Conservation (phyloP, 2,113 vertebrate genomes). For the Hirundichthys speculiger region DNA sequence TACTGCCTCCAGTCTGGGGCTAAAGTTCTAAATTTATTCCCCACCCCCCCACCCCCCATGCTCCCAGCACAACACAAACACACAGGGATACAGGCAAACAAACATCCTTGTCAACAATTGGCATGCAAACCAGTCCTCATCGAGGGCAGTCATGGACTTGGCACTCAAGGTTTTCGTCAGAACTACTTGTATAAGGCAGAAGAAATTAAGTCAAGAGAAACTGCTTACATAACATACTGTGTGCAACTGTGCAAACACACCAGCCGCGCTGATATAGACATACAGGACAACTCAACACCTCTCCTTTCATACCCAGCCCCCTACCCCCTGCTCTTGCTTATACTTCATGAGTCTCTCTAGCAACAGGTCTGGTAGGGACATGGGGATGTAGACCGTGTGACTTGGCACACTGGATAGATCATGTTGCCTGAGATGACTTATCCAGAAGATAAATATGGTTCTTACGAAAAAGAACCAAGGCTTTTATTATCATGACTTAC, state of each 20-base stretch:
- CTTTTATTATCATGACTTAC: too few species aligned
- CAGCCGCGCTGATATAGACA: background rate
- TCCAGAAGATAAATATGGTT: conserved; percentile 67
- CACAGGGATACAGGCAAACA: conserved; percentile 46
- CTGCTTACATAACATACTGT: background rate
- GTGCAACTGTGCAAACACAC: background rate
- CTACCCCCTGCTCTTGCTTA: conserved; percentile 24
- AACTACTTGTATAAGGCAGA: background rate
- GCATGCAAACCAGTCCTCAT: conserved; percentile 14
- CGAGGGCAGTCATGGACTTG: background rate
- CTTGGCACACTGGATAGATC: conserved; percentile 78
- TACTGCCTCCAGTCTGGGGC: conserved; percentile 84
- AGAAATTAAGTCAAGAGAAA: background rate
- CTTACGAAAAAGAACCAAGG: conserved; percentile 57
- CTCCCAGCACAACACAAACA: conserved; percentile 63
- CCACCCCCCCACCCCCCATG: conserved; percentile 55
- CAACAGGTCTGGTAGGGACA: conserved; percentile 81
- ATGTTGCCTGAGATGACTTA: conserved; percentile 77
- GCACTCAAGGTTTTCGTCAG: conserved; percentile 12
- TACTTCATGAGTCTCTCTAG: conserved; percentile 76
- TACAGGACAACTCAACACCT: conserved; percentile 16
- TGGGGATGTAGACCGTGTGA: conserved; percentile 75
- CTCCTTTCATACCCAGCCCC: conserved; percentile 4
- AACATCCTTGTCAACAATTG: conserved; percentile 52
- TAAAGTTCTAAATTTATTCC: conserved; percentile 85